Conservation (phyloP, 2,113 vertebrate species). For the Merops nubicus region DNA sequence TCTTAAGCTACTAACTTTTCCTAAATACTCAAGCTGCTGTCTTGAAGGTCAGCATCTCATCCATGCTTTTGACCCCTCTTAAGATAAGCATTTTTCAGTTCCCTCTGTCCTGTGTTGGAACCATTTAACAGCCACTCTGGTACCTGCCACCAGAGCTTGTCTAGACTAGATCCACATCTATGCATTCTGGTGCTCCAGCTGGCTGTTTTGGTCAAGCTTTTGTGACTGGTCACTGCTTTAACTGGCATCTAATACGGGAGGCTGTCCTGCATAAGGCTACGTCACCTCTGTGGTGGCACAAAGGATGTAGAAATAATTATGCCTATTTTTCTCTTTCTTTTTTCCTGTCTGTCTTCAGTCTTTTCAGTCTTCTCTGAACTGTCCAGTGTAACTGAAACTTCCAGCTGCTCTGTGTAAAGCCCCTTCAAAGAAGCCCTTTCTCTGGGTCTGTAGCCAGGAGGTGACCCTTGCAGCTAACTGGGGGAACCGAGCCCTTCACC, state of each 20-base stretch:
- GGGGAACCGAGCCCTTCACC: neutral
- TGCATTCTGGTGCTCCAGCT: neutral
- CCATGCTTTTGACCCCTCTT: neutral
- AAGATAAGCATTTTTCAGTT: neutral
- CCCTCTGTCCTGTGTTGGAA: neutral
- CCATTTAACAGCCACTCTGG: neutral
- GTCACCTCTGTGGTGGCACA: neutral
- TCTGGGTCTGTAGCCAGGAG: neutral
- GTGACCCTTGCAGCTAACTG: neutral
- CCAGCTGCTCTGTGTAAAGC: neutral
- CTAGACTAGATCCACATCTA: neutral
- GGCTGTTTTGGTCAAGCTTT: neutral
- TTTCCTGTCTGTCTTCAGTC: slow-evolving; percentile 13
- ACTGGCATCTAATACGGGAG: neutral
- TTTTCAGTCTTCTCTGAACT: slow-evolving; percentile 24
- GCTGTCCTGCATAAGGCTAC: neutral
- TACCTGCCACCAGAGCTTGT: neutral
- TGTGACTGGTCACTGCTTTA: neutral
- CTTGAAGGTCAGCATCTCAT: neutral
- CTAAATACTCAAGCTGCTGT: neutral
- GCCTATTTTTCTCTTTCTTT: neutral
- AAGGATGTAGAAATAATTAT: neutral
- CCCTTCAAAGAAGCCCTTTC: neutral
- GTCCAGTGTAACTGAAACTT: neutral
- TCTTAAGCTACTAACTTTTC: neutral